Evolutionary conservation across 2,888 invertebrate species (phyloP), one percentile per base, ranked within the genome.

Genomic region (Tinea pellionella): DNA sequence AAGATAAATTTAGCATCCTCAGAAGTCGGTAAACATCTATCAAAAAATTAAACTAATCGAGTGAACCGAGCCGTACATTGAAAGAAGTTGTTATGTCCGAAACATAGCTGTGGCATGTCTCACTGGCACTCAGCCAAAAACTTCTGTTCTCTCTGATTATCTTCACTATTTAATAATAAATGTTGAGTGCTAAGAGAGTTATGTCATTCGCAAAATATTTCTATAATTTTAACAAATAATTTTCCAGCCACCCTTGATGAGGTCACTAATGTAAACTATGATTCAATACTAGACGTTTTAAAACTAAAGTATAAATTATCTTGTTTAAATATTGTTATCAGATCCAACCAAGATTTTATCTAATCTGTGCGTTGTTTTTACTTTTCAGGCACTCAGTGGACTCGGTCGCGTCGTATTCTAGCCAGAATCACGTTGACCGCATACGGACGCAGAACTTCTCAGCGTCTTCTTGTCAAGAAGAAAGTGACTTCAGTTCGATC

Each of bases 321-420:
- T 75, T 70, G 65, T 67, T 67, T 71, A 80, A 80, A 82, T 79
- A 80, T 60, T 65, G 65, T 69, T 77, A 82, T 81, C 81, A 65
- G 61, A 65, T 66, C 60, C 61, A 41, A 43, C 42, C 61, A 62
- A 60, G 62, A 75, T 68, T 71, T 78, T 77, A 81, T 79, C 80
- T 82, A 77, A 82, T 80, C 79, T 75, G 57, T 61, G 63, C 30
- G 63, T 63, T 74, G 68, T 80, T 79, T 75, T 60, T 78, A 62
- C 65, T 67, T 88, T 88, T 66, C 86, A 88, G 88, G 73, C 88
- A 88, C 81, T 88, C 88, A 77, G 88, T 88, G 80, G 88, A 88
- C 84, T 88, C 88, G 85, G 88, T 87, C 82, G 85, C 88, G 83
- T 88, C 88, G 85, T 86, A 87, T 84, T 88, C 88, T 85, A 88